Evolutionary conservation across 2,888 invertebrate species (phyloP), one percentile per base, ranked within the genome.

Genomic region (Camptogramma bilineatum): DNA sequence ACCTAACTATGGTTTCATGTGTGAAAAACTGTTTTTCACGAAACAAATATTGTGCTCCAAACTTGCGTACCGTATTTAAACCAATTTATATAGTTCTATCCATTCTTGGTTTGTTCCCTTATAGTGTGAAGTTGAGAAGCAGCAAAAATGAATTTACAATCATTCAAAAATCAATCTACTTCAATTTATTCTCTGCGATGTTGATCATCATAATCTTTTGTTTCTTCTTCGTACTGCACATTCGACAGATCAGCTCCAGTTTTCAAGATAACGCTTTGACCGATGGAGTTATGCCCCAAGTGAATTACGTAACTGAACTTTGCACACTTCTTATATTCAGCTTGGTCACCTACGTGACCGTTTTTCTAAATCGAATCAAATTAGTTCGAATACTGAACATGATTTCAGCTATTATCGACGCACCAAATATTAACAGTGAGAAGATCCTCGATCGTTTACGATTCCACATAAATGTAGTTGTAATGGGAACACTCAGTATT

Each of bases 301-400:
- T 86, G 51, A 91, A 92, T 69, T 90, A 90, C 50, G 73, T 86
- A 1, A 52, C 86, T 2, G 91, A 92, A 70, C 52, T 88, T 2
- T 64, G 80, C 8, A 68, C 63, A 18, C 68, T 86, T 0, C 59
- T 78, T 0, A 13, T 79, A 0, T 81, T 84, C 44, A 82, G 83
- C 24, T 2, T 81, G 0, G 69, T 82, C 1, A 75, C 80, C 1
- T 91, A 90, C 62, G 62, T 81, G 1, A 77, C 77, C 44, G 75
- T 83, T 3, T 88, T 82, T 68, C 42, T 71, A 2, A 78, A 88
- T 69, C 80, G 89, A 31, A 69, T 60, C 10, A 82, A 66, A 19
- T 87, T 84, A 61, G 72, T 91, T 1, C 79, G 81, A 47, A 82
- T 87, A 39, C 70, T 91, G 16, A 90, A 88, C 55, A 71, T 66